Conservation (phyloP, 2,113 vertebrate species). For the Arothron firmamentum region DNA sequence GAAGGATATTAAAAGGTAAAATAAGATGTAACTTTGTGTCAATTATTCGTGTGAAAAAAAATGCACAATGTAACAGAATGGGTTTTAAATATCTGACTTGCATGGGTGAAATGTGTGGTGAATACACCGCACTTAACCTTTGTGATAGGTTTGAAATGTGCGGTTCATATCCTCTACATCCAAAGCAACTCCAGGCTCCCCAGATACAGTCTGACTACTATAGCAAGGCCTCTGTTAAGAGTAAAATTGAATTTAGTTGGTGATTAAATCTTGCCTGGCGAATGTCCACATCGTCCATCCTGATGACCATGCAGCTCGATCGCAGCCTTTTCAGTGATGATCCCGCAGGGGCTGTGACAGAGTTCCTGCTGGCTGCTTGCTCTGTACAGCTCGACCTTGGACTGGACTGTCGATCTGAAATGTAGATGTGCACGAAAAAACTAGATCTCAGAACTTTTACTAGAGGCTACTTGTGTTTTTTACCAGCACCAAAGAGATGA, state of each 20-base stretch:
- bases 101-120: too few species aligned
- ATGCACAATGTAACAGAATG: too few species aligned
- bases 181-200: too few species aligned
- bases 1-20: too few species aligned
- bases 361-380: conserved; percentile 61
- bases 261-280: conserved; percentile 79
- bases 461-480: not conserved
- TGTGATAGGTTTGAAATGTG: not conserved
- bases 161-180: not conserved
- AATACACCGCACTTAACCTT: not conserved
- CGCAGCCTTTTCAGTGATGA: conserved; percentile 83
- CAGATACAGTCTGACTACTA: not conserved
- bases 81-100: too few species aligned
- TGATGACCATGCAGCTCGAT: conserved; percentile 87
- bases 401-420: conserved; percentile 60
- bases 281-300: conserved; percentile 92
- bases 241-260: conserved; percentile 36
- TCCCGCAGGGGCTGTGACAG: conserved; percentile 32
- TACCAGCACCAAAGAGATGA: not conserved
- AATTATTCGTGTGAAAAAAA: too few species aligned
- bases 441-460: not conserved
- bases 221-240: conserved; percentile 3
- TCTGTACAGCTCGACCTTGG: conserved; percentile 51
- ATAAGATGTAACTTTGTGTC: too few species aligned
- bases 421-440: not conserved